phyloP scores from a whole-genome alignment of 2,888 invertebrate genomes.

The Leistus spinibarbis region DNA sequence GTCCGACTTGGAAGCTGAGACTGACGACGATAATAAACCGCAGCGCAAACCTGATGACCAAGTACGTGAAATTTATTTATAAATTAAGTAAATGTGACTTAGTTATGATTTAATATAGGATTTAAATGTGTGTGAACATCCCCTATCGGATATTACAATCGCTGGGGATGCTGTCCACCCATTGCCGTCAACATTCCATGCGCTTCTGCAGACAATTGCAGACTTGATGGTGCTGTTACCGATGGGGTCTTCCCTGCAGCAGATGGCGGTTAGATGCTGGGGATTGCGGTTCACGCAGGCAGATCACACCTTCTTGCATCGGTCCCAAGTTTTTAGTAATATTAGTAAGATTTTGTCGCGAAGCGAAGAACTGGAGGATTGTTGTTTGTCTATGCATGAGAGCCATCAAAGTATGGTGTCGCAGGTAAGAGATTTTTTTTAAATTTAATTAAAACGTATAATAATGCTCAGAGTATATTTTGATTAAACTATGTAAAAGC shows the following conservation, averaged over 20 bases:
- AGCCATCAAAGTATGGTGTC: slow-evolving; percentile 61
- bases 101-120: slow-evolving; percentile 54
- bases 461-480: too few relatives aligned
- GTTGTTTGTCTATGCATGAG: slow-evolving; percentile 64
- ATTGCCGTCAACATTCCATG: slow-evolving; percentile 72
- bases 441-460: slow-evolving; percentile 13
- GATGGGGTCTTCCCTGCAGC: slow-evolving; percentile 83
- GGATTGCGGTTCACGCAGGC: slow-evolving; percentile 86
- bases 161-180: slow-evolving; percentile 73
- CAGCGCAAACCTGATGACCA: slow-evolving; percentile 55
- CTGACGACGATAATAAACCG: slow-evolving; percentile 62
- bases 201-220: slow-evolving; percentile 87
- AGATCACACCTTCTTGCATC: slow-evolving; percentile 90
- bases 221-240: slow-evolving; percentile 89
- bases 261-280: slow-evolving; percentile 94
- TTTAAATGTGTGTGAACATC: slow-evolving; percentile 73
- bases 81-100: slow-evolving; percentile 20
- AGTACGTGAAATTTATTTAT: slow-evolving; percentile 44
- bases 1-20: slow-evolving; percentile 58
- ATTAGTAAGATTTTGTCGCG: slow-evolving; percentile 94
- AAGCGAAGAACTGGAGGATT: slow-evolving; percentile 80
- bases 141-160: slow-evolving; percentile 77
- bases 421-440: slow-evolving; percentile 48
- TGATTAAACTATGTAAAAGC: too few relatives aligned
- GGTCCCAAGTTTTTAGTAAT: slow-evolving; percentile 83